Evolutionary conservation across 2,113 vertebrate genomes (phyloP).

Genomic region (Rhinichthys klamathensis): DNA sequence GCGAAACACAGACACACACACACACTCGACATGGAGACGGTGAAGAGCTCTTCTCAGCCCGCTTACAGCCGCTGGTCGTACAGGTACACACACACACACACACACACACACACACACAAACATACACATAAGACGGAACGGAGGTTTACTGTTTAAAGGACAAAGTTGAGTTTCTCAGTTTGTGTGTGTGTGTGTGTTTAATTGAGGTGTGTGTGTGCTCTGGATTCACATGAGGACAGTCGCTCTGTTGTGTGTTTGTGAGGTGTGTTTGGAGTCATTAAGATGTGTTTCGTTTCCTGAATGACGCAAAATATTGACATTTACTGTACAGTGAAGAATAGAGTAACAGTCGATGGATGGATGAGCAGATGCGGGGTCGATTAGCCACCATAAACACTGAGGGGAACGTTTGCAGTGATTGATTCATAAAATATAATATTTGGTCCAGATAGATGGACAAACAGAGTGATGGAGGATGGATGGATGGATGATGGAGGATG

Average conservation of each 20-base stretch:
- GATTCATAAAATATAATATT: neutral
- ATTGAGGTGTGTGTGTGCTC: neutral
- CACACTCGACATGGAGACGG: conserved; percentile 68
- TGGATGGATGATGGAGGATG: neutral
- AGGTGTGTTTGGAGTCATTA: conserved; percentile 9
- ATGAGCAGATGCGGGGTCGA: neutral
- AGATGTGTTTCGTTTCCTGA: neutral
- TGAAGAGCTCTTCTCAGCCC: conserved; percentile 69
- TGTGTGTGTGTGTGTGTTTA: neutral
- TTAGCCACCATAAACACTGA: neutral
- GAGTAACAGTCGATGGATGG: neutral
- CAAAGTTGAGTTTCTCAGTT: neutral
- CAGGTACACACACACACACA: conserved; percentile 67
- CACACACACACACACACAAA: conserved; percentile 38
- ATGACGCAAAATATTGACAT: neutral
- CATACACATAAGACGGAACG: neutral
- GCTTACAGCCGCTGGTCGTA: conserved; percentile 79
- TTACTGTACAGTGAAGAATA: neutral
- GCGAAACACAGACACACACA: conserved; percentile 6
- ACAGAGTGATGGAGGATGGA: neutral
- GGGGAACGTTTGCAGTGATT: neutral
- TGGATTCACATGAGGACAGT: neutral
- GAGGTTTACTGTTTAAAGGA: neutral
- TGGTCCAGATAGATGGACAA: neutral
- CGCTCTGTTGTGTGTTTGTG: neutral